A percentile compares a stretch with the other conserved stretches of the same genome.
Conservation (phyloP, 2,888 invertebrate species). For the Sesamia inferens region DNA sequence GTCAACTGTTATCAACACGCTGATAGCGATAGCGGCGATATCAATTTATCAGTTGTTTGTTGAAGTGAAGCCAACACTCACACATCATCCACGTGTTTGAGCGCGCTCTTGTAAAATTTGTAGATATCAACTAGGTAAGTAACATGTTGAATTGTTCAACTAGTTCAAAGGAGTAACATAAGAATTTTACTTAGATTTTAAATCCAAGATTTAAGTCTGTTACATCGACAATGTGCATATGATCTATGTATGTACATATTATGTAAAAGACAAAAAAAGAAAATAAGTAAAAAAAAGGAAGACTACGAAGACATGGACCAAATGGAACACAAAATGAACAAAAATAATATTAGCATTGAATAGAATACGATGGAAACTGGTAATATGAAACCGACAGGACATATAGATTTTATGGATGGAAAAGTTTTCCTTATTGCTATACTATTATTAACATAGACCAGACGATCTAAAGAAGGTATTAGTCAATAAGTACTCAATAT, state of each 20-base stretch:
- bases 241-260: not conserved
- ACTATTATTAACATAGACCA: not conserved
- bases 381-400: not conserved
- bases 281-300: not conserved
- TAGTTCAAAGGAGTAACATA: not conserved
- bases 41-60: constrained; percentile 74
- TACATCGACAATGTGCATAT: not conserved
- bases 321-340: not conserved
- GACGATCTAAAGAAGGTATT: constrained; percentile 8
- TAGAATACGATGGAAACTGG: not conserved
- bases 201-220: not conserved
- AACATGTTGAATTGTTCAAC: not conserved
- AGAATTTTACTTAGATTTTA: not conserved
- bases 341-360: not conserved
- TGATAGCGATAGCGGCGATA: constrained; percentile 66
- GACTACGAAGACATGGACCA: not conserved
- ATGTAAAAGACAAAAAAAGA: not conserved
- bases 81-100: constrained; percentile 48
- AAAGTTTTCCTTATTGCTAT: constrained; percentile 4
- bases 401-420: not conserved
- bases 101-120: constrained; percentile 38
- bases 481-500: constrained; percentile 4
- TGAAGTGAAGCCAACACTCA: constrained; percentile 62
- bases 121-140: constrained; percentile 16
- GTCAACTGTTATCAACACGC: constrained; percentile 66